Evolutionary conservation across 1,140 invertebrate species (phyloP), one percentile per base, ranked within the genome.

Genomic region (Caenorhabditis briggsae): DNA sequence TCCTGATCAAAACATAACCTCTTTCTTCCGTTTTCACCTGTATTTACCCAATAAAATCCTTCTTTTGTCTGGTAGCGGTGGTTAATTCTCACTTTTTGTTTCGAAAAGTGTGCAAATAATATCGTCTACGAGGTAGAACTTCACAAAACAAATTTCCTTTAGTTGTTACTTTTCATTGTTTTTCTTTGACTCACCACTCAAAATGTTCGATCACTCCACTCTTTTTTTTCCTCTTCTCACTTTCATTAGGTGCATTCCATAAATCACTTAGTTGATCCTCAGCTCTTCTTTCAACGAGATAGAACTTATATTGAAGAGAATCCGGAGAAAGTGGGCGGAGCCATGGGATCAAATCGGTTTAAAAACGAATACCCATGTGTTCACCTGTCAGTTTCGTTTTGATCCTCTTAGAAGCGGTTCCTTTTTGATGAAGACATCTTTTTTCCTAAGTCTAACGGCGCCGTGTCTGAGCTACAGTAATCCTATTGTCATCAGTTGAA

Each of bases 81-180:
- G 33, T 33, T 33, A 78, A 78, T 78, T 78, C 70, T 48, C 70
- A 78, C 70, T 50, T 78, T 78, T 78, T 70, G 18, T 8, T 25
- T 9, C n/a, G 14, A 70, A 53, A 20, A 53, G 70, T 78, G 70
- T 23, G 70, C 70, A 78, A 78, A 78, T 23, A 78, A 14, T 12
- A 43, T 41, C 33, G 70, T 23, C 20, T 48, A 14, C 65, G 18
- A 50, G n/a, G 1, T 14, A 58, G n/a, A 50, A 78, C 70, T 53
- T 48, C 70, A 78, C 70, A 78, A 78, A 78, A 78, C 70, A 50
- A 78, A 53, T 23, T 78, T 78, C 46, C n/a, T 23, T n/a, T n/a
- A 50, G 11, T 50, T 78, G 70, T 12, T 46, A 50, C 70, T 43
- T 43, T 58, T n/a, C n/a, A 20, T 18, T 58, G 46, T 48, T n/a